phyloP scores from a whole-genome alignment of 2,113 vertebrate species.

The Porphyrio hochstetteri region DNA sequence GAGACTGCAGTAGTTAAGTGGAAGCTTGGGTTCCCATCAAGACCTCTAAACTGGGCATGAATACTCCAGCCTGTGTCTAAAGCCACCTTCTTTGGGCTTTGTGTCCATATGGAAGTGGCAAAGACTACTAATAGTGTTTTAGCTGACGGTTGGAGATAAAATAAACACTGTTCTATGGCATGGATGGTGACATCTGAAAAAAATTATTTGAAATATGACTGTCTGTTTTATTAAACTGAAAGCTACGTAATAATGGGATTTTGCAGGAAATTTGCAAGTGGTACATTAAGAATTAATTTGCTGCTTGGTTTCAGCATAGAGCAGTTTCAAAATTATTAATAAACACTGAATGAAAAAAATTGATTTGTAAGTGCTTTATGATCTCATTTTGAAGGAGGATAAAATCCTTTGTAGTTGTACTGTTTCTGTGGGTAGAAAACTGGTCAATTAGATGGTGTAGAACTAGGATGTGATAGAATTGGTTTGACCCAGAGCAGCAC shows the following conservation, averaged over 20 bases:
- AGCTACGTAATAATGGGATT: neutral
- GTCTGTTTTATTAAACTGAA: neutral
- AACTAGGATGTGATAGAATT: neutral
- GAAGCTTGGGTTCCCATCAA: neutral
- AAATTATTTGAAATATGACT: rapidly evolving
- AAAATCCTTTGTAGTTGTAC: neutral
- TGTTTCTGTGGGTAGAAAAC: neutral
- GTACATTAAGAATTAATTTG: neutral
- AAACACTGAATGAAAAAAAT: neutral
- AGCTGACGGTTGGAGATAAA: neutral
- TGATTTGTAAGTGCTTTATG: neutral
- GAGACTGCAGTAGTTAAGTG: neutral
- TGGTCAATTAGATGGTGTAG: rapidly evolving
- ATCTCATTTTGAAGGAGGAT: neutral
- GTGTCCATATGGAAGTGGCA: neutral
- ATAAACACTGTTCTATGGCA: neutral
- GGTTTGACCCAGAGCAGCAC: neutral
- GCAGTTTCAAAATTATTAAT: neutral
- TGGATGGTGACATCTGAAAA: neutral
- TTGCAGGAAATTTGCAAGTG: neutral
- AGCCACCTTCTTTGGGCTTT: neutral
- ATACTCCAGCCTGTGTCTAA: rapidly evolving
- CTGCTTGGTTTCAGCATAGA: neutral
- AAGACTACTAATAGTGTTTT: neutral
- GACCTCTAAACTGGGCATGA: neutral